phyloP scores from a whole-genome alignment of 2,888 invertebrate genomes.

The Cryptocephalus primarius region DNA sequence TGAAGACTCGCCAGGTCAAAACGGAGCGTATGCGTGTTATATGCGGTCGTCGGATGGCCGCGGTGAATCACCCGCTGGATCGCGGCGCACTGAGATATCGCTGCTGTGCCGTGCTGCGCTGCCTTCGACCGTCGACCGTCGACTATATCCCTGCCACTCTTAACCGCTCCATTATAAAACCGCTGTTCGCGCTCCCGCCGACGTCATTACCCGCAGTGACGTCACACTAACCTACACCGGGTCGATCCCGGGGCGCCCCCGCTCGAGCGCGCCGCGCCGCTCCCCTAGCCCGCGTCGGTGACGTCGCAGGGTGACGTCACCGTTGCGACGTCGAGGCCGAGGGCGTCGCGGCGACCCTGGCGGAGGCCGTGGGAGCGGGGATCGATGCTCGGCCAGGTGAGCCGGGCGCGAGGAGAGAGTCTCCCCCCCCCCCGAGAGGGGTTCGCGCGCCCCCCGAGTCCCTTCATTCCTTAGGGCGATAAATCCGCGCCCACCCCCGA shows the following conservation, averaged over 20 bases:
- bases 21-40: no score
- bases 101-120: no score
- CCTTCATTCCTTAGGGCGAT: no score
- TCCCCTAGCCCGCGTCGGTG: slow-evolving; percentile 6
- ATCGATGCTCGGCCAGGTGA: background rate
- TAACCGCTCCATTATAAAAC: slow-evolving; percentile 36
- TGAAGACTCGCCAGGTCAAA: no score
- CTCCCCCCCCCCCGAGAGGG: no score
- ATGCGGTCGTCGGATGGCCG: no score
- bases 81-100: no score
- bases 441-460: background rate
- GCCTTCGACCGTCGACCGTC: slow-evolving; percentile 25
- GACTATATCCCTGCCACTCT: slow-evolving; percentile 34
- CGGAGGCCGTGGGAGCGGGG: slow-evolving; percentile 7
- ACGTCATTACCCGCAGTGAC: slow-evolving; percentile 32
- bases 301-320: slow-evolving; percentile 20
- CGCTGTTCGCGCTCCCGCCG: slow-evolving; percentile 27
- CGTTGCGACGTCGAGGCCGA: slow-evolving; percentile 4
- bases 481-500: no score
- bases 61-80: no score
- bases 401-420: background rate
- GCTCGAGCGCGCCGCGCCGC: background rate
- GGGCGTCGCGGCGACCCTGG: slow-evolving; percentile 8
- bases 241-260: no score
- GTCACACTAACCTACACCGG: slow-evolving; percentile 29